phyloP scores from a whole-genome alignment of 2,888 invertebrate species.

The Rhogogaster chlorosoma region DNA sequence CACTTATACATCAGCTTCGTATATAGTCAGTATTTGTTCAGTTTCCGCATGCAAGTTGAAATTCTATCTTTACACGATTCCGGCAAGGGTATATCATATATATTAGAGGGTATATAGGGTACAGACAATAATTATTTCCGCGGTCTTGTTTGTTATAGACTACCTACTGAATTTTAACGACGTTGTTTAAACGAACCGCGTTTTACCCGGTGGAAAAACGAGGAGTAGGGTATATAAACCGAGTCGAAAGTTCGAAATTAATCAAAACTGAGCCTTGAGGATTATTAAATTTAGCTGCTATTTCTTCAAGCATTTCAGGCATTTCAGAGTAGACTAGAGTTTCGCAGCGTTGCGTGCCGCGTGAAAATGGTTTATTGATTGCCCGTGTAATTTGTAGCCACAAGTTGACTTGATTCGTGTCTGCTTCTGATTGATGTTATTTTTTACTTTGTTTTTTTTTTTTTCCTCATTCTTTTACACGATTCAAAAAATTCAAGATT shows the following conservation, averaged over 20 bases:
- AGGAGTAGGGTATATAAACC: not conserved
- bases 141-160: not conserved
- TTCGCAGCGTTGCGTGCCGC: not conserved
- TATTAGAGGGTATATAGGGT: not conserved
- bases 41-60: not conserved
- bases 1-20: too few species aligned
- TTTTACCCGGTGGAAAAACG: not conserved
- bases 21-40: too few species aligned
- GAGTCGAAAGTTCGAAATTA: conserved; percentile 10
- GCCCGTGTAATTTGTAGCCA: not conserved
- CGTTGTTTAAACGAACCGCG: not conserved
- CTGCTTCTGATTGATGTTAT: not conserved
- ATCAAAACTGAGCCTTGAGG: conserved; percentile 12
- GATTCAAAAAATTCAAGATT: not conserved
- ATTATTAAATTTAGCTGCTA: conserved; percentile 22
- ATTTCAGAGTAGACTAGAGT: not conserved
- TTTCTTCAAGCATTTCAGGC: not conserved
- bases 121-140: not conserved
- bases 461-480: not conserved
- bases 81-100: not conserved
- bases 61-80: not conserved
- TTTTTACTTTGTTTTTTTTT: not conserved
- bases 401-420: not conserved
- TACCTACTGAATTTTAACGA: not conserved
- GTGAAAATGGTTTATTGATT: conserved; percentile 22